Evolutionary conservation across 2,113 vertebrate species (phyloP).

Genomic region (Erythrocercus mccallii): DNA sequence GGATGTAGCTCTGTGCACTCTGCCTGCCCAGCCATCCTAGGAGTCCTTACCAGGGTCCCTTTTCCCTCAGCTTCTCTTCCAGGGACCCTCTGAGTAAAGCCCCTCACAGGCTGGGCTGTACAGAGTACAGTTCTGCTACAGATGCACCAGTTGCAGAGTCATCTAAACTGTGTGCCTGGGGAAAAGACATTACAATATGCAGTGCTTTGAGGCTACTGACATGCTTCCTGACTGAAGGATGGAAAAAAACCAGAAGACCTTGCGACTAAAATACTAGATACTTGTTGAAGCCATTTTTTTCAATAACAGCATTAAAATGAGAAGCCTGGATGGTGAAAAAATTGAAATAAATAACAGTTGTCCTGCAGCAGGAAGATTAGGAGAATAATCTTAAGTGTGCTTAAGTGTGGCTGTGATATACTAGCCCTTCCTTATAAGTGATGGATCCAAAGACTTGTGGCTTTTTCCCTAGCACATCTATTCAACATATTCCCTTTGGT

Average conservation of each 20-base stretch:
- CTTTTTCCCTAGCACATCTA: background rate
- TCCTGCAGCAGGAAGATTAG: background rate
- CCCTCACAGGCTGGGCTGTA: background rate
- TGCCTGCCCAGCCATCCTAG: background rate
- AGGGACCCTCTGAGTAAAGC: background rate
- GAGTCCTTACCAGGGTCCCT: background rate
- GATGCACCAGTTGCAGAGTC: background rate
- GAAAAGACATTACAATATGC: background rate
- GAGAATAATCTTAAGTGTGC: too few relatives aligned
- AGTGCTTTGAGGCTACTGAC: background rate
- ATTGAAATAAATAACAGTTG: background rate
- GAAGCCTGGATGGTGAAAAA: background rate
- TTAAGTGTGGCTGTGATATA: too few relatives aligned
- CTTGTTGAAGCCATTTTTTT: background rate
- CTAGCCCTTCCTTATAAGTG: background rate
- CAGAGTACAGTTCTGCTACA: background rate
- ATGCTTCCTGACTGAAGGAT: background rate
- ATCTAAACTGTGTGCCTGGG: background rate
- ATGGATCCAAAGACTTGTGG: background rate
- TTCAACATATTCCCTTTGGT: constrained; percentile 8
- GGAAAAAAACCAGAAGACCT: background rate
- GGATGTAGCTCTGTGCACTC: background rate
- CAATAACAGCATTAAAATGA: background rate
- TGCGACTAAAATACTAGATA: background rate
- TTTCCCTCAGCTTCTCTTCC: background rate